These are phyloP conservation scores for Oryzaephilus surinamensis DNA, from an alignment of 1,140 invertebrate species.

Conservation along the genomic window DNA sequence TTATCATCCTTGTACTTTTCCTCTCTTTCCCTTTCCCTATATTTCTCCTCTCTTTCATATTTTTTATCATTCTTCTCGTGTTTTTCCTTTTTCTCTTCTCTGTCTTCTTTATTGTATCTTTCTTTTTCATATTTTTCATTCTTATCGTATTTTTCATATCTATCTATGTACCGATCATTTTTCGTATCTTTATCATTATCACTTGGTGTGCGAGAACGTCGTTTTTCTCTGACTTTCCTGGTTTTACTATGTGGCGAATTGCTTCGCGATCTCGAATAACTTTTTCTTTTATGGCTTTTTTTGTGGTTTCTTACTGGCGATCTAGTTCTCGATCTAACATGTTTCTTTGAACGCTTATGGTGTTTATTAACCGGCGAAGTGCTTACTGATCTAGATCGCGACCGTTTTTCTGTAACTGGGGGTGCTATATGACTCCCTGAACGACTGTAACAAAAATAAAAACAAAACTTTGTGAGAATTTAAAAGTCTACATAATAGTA, in stretches of 20 bases:
- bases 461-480: too few relatives aligned
- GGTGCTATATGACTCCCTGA: slow-evolving; percentile 37
- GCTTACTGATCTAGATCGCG: slow-evolving; percentile 40
- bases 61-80: slow-evolving; percentile 21
- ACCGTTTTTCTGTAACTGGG: slow-evolving; percentile 29
- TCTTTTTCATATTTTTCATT: slow-evolving; percentile 24
- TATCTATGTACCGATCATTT: slow-evolving; percentile 31
- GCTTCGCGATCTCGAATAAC: slow-evolving; percentile 43
- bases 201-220: too few relatives aligned
- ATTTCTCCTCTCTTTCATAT: slow-evolving; percentile 16
- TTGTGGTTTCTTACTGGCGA: slow-evolving; percentile 36
- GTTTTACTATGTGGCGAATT: slow-evolving; percentile 25
- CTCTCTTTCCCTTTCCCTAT: slow-evolving; percentile 17
- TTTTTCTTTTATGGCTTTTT: slow-evolving; percentile 42
- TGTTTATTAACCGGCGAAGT: slow-evolving; percentile 33
- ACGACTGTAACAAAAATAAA: too few relatives aligned
- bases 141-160: slow-evolving; percentile 26
- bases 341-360: slow-evolving; percentile 37
- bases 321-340: slow-evolving; percentile 40
- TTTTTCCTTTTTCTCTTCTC: slow-evolving; percentile 23
- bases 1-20: slow-evolving; percentile 21
- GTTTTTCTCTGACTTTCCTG: slow-evolving; percentile 25
- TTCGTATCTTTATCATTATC: slow-evolving; percentile 28
- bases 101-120: slow-evolving; percentile 17
- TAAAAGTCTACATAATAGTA: too few relatives aligned